Evolutionary conservation across 2,113 vertebrate species (phyloP), one percentile per base, ranked within the genome.

Genomic region (Loxodonta africana): DNA sequence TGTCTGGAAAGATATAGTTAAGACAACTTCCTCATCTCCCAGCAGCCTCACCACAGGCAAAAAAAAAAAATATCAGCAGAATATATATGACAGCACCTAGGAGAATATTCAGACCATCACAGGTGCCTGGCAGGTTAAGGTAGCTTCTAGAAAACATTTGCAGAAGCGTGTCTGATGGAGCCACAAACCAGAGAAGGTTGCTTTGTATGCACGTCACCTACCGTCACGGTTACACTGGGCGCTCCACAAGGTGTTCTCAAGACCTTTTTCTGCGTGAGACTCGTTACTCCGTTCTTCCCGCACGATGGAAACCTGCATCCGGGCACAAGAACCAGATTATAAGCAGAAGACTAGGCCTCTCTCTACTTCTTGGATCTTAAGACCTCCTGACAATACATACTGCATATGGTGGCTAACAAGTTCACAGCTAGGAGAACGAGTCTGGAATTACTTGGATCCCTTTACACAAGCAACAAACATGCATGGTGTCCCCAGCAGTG

Each of bases 281-380:
- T 96, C 8, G 90, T 96, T 71, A 98, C 65, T 95, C 98, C 95
- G 77, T 98, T 89, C 12, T 82, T 96, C 76, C 95, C 20, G 30
- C 97, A 97, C 37, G 97, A 96, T 77, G 95, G 26, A 98, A 97
- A 98, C 98, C 98, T 99, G 96, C 6, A 53, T 95, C 88, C 2
- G 69, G 92, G 97, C 97, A 98, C 37, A 97, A 97, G 37, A 97
- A 96, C 89, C 94, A 44, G 0, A 92, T 92, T 76, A 83, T 21
- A 28, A 76, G 73, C 11, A 78, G 73, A 33, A 93, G 82, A 94
- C 17, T 0, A 4, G 60, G 14, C 15, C 28, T 51, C 60, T 74
- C 73, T 37, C 67, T 77, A 26, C 51, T 80, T 77, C 93, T 91
- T 87, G 53, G 96, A 63, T 88, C 77, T 69, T 69, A 69, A 53